Evolutionary conservation across 2,888 invertebrate genomes (phyloP).

Genomic region (Drepana falcataria): DNA sequence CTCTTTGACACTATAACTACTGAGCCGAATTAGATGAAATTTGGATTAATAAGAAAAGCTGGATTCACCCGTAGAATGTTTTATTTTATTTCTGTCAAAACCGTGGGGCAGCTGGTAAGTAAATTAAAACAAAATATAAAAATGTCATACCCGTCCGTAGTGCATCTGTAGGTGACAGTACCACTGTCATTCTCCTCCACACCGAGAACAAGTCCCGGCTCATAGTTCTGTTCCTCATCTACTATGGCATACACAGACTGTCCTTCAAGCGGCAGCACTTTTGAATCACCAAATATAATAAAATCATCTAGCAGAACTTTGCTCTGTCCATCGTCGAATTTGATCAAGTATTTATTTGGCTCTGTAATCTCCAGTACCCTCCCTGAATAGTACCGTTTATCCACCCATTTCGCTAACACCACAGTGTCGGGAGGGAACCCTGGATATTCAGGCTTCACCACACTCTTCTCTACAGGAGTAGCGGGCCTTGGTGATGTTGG

Average conservation of each 20-base stretch:
- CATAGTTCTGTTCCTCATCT: conserved; percentile 74
- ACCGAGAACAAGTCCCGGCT: conserved; percentile 71
- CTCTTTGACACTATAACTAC: too few species aligned
- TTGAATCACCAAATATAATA: conserved; percentile 76
- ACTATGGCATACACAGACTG: conserved; percentile 77
- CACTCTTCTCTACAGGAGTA: conserved; percentile 60
- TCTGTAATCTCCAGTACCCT: conserved; percentile 77
- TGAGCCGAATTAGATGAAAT: too few species aligned
- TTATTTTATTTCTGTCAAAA: too few species aligned
- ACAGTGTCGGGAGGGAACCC: conserved; percentile 63
- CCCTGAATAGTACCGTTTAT: conserved; percentile 83
- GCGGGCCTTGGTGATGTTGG: conserved; percentile 66
- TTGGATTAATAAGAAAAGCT: too few species aligned
- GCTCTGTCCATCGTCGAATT: conserved; percentile 81
- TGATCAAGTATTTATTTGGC: conserved; percentile 79
- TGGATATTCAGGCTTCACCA: conserved; percentile 53
- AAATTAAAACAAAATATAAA: neutral
- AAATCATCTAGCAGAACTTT: conserved; percentile 80
- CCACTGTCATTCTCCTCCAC: conserved; percentile 66
- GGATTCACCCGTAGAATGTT: too few species aligned
- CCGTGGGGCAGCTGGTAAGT: too few species aligned
- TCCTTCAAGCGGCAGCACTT: conserved; percentile 71
- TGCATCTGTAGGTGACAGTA: conserved; percentile 66
- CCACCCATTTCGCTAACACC: conserved; percentile 83
- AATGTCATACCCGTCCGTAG: conserved; percentile 59